These are phyloP conservation scores for Hemichromis elongatus DNA, from an alignment of 2,113 vertebrate genomes.

Conservation along the genomic window DNA sequence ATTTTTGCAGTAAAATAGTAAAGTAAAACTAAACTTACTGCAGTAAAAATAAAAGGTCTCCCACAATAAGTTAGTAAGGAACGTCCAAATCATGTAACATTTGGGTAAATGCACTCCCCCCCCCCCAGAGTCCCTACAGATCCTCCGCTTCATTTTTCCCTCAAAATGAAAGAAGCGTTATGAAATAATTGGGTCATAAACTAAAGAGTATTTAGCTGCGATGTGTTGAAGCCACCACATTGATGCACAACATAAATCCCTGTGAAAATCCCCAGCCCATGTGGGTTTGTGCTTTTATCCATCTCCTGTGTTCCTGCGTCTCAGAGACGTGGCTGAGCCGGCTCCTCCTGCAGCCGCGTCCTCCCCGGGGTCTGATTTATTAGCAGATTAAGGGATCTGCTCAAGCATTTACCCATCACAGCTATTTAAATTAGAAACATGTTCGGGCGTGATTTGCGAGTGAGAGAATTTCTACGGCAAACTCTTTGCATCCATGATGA, in stretches of 20 bases:
- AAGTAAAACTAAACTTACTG: neutral
- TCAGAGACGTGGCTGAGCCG: neutral
- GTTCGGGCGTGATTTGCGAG: constrained; percentile 76
- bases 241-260: neutral
- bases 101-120: neutral
- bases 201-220: neutral
- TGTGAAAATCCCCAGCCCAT: neutral
- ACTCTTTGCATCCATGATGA: constrained; percentile 52
- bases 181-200: constrained; percentile 1
- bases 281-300: neutral
- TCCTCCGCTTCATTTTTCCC: neutral
- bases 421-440: constrained; percentile 72
- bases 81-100: neutral
- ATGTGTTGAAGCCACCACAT: neutral
- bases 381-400: constrained; percentile 72
- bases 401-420: constrained; percentile 73
- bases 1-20: neutral
- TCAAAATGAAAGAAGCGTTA: neutral
- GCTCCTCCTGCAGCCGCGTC: neutral
- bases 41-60: neutral
- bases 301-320: constrained; percentile 9
- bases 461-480: constrained; percentile 60
- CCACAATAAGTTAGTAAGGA: neutral
- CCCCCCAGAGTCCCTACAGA: neutral
- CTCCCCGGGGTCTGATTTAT: constrained; percentile 68